These are phyloP conservation scores for Peromyscus aztecus DNA, from an alignment of 2,797 vertebrate genomes.

Conservation along the genomic window DNA sequence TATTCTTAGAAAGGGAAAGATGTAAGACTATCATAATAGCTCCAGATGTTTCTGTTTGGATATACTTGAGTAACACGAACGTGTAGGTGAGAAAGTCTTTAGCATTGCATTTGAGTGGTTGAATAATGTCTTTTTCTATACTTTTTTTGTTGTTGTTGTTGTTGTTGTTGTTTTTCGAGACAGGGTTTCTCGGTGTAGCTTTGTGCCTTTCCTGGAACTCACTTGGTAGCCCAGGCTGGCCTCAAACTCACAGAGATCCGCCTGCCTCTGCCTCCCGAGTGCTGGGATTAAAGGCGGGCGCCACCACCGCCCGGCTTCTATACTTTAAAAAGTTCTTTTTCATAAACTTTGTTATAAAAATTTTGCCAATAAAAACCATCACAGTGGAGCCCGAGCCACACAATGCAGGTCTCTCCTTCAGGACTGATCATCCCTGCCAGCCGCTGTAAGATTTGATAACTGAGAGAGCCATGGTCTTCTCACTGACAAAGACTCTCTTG, in stretches of 20 bases:
- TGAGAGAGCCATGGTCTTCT: not conserved
- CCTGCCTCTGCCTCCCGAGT: too few relatives aligned
- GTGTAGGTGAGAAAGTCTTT: conserved; percentile 7
- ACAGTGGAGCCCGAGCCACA: not conserved
- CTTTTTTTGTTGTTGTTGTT: too few relatives aligned
- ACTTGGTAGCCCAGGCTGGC: too few relatives aligned
- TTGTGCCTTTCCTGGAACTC: too few relatives aligned
- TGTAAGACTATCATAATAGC: not conserved
- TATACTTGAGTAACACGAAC: not conserved
- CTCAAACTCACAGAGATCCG: too few relatives aligned
- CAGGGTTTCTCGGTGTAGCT: too few relatives aligned
- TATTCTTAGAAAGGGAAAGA: not conserved
- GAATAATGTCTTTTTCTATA: not conserved
- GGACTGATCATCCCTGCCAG: not conserved
- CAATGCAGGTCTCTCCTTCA: not conserved
- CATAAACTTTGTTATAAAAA: not conserved
- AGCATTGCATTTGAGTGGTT: not conserved
- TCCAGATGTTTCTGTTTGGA: not conserved
- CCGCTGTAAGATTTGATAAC: not conserved
- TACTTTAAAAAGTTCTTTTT: not conserved
- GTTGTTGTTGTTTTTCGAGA: too few relatives aligned
- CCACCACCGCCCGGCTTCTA: too few relatives aligned
- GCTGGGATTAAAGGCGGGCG: too few relatives aligned
- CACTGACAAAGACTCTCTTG: not conserved
- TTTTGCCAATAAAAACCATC: not conserved